A percentile compares a stretch with the other conserved stretches of the same genome.
These are phyloP conservation scores for Triplophysa yarkandensis DNA, from an alignment of 2,797 vertebrate species.

Conservation along the genomic window DNA sequence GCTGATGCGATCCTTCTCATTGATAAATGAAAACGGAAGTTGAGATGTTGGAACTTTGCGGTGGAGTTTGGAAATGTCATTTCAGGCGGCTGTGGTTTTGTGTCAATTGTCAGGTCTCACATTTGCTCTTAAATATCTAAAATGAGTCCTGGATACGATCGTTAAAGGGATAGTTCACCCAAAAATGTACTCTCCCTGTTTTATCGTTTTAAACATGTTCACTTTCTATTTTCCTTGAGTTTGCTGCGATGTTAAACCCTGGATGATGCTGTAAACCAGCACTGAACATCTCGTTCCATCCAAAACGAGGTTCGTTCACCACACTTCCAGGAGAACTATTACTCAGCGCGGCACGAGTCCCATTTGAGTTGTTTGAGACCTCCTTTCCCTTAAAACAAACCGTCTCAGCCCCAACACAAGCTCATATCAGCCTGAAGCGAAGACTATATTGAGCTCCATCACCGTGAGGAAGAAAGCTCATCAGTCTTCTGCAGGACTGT, in stretches of 20 bases:
- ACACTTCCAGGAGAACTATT: constrained; percentile 26
- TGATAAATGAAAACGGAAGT: background rate
- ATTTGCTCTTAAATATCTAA: constrained; percentile 10
- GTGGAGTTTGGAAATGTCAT: background rate
- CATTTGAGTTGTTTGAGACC: constrained; percentile 22
- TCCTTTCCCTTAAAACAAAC: constrained; percentile 32
- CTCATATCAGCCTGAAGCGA: constrained; percentile 40
- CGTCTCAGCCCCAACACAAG: constrained; percentile 10
- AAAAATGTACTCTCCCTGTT: no score
- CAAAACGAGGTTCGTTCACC: background rate
- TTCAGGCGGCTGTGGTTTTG: constrained; percentile 12
- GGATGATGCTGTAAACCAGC: constrained; percentile 2
- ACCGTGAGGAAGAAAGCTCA: constrained; percentile 17
- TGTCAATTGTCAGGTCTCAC: constrained; percentile 24
- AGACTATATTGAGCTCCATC: constrained; percentile 32
- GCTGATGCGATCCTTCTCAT: background rate
- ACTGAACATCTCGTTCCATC: constrained; percentile 4
- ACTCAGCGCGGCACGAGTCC: constrained; percentile 9
- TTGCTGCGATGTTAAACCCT: background rate
- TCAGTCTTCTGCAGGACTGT: constrained; percentile 27
- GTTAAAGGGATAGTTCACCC: no score
- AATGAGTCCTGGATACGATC: background rate
- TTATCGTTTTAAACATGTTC: no score
- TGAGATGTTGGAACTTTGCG: background rate
- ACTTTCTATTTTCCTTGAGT: no score